Evolutionary conservation across 1,140 invertebrate genomes (phyloP).

Genomic region (Oryzaephilus surinamensis): DNA sequence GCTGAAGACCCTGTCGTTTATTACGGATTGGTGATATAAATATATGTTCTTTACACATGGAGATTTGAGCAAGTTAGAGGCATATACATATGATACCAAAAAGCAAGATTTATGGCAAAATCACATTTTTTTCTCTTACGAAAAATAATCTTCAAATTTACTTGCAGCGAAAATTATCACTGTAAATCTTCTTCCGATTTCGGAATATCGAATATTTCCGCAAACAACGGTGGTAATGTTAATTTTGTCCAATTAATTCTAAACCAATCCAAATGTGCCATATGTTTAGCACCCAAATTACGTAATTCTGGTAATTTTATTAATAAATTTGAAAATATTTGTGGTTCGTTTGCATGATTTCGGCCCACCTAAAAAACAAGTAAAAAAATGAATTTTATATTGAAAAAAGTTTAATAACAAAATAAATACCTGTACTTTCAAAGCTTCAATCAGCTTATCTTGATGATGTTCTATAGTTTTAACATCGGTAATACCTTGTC

Average conservation of each 20-base stretch:
- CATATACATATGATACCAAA: no score
- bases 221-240: constrained; percentile 82
- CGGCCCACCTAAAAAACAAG: constrained; percentile 29
- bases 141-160: not conserved
- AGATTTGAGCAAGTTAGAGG: constrained; percentile 22
- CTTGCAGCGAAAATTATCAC: constrained; percentile 26
- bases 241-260: constrained; percentile 77
- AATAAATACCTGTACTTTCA: constrained; percentile 58
- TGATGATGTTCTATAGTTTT: constrained; percentile 76
- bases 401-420: not conserved
- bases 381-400: not conserved
- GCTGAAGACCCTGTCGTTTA: constrained; percentile 27
- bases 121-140: constrained; percentile 10
- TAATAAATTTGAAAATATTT: constrained; percentile 57
- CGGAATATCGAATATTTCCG: constrained; percentile 96
- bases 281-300: constrained; percentile 72
- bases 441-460: constrained; percentile 74
- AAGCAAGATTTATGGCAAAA: constrained; percentile 17
- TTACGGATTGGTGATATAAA: constrained; percentile 21
- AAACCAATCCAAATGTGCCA: constrained; percentile 83
- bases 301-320: constrained; percentile 70
- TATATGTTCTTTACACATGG: constrained; percentile 17
- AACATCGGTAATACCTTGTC: constrained; percentile 68
- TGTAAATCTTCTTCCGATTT: constrained; percentile 71
- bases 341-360: constrained; percentile 36